Conservation (phyloP, 2,888 invertebrate species). For the Amphipyra berbera region DNA sequence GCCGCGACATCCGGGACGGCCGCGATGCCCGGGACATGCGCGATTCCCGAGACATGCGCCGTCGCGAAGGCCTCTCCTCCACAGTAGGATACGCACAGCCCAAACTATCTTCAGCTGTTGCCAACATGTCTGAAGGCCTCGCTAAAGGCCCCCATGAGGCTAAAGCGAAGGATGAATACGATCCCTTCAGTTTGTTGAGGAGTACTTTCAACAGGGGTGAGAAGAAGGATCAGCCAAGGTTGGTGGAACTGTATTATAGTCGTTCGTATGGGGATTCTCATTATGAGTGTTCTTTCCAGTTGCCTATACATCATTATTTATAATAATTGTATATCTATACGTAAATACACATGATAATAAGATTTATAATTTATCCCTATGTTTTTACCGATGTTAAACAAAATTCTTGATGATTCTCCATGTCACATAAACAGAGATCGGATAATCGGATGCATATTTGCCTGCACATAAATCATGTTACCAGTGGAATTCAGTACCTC, state of each 20-base stretch:
- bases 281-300: too few relatives aligned
- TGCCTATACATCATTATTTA: too few relatives aligned
- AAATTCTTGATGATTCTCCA: too few relatives aligned
- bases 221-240: constrained; percentile 56
- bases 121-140: constrained; percentile 58
- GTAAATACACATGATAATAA: too few relatives aligned
- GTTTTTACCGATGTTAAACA: too few relatives aligned
- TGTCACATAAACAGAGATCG: too few relatives aligned
- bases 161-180: constrained; percentile 69
- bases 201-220: constrained; percentile 79
- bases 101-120: constrained; percentile 66
- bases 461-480: too few relatives aligned
- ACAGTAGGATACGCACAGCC: constrained; percentile 65
- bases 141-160: constrained; percentile 34
- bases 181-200: constrained; percentile 79
- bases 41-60: constrained; percentile 49
- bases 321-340: too few relatives aligned
- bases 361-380: too few relatives aligned
- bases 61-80: constrained; percentile 70
- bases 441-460: too few relatives aligned
- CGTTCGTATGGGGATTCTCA: neutral
- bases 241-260: constrained; percentile 2
- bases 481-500: too few relatives aligned
- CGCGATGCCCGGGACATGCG: constrained; percentile 13
- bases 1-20: constrained; percentile 29